Evolutionary conservation across 2,113 vertebrate genomes (phyloP).

Genomic region (Seriola dumerili): DNA sequence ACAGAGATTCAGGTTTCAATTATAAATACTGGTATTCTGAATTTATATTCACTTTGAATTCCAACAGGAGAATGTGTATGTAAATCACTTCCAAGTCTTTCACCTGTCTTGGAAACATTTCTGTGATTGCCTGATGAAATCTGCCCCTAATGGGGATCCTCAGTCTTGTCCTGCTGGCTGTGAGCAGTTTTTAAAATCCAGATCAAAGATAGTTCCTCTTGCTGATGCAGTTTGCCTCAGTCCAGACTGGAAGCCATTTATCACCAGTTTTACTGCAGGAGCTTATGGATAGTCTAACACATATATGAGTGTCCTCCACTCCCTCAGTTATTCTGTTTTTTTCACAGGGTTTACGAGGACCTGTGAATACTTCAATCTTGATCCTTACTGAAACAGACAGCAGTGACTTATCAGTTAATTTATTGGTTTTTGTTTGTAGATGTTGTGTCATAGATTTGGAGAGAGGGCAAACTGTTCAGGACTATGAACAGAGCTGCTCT

Average conservation of each 20-base stretch:
- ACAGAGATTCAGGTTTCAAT: no score
- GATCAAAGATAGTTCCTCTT: slow-evolving; percentile 19
- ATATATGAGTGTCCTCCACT: not conserved
- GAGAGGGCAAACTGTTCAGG: not conserved
- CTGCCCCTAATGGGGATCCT: not conserved
- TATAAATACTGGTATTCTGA: not conserved
- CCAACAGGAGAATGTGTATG: not conserved
- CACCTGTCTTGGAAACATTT: not conserved
- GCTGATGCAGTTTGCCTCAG: slow-evolving; percentile 20
- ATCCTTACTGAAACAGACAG: not conserved
- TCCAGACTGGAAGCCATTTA: slow-evolving; percentile 13
- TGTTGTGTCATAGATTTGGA: not conserved
- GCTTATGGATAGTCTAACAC: not conserved
- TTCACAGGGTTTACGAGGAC: not conserved
- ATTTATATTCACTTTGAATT: not conserved
- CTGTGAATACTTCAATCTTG: not conserved
- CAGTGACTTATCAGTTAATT: not conserved
- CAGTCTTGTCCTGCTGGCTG: not conserved
- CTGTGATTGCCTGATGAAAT: not conserved
- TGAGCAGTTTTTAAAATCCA: slow-evolving; percentile 17
- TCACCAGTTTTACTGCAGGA: slow-evolving; percentile 10
- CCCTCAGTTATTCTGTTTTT: not conserved
- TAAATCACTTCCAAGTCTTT: not conserved
- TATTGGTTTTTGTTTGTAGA: slow-evolving; percentile 1
- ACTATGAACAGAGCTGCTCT: not conserved